phyloP scores from a whole-genome alignment of 2,113 vertebrate genomes.

The Macquaria ambigua region DNA sequence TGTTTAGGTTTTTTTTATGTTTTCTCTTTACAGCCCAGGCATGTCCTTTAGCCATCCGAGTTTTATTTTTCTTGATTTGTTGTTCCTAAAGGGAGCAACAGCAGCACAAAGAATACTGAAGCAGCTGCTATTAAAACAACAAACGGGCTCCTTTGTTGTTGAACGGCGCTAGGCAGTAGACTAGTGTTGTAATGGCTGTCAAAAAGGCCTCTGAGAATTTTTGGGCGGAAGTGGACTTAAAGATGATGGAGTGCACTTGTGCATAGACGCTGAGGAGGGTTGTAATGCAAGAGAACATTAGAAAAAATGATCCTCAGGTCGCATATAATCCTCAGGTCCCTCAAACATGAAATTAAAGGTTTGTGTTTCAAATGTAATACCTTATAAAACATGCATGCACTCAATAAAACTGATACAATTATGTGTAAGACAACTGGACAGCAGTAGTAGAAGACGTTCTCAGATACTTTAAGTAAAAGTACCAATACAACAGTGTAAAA shows the following conservation, averaged over 20 bases:
- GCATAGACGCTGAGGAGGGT: background rate
- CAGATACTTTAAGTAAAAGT: background rate
- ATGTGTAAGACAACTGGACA: background rate
- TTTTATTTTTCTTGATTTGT: constrained; percentile 59
- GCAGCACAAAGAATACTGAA: constrained; percentile 54
- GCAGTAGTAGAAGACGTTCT: background rate
- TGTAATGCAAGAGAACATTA: constrained; percentile 33
- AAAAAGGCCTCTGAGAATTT: constrained; percentile 66
- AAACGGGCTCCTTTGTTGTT: constrained; percentile 50
- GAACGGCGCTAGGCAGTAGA: constrained; percentile 9
- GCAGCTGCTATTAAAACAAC: constrained; percentile 65
- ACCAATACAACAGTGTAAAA: background rate
- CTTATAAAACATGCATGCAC: background rate
- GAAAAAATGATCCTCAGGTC: constrained; percentile 17
- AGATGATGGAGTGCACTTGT: constrained; percentile 51
- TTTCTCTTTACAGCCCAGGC: constrained; percentile 38
- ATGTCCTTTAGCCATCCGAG: constrained; percentile 24
- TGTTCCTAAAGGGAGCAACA: constrained; percentile 42
- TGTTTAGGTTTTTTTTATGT: constrained; percentile 27
- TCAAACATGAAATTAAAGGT: background rate
- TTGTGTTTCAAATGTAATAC: background rate
- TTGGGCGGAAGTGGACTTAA: constrained; percentile 33
- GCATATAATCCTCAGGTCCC: constrained; percentile 1
- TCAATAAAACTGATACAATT: background rate
- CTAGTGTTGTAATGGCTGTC: constrained; percentile 39